These are phyloP conservation scores for Synergus umbraculus DNA, from an alignment of 2,888 invertebrate genomes.

Conservation along the genomic window DNA sequence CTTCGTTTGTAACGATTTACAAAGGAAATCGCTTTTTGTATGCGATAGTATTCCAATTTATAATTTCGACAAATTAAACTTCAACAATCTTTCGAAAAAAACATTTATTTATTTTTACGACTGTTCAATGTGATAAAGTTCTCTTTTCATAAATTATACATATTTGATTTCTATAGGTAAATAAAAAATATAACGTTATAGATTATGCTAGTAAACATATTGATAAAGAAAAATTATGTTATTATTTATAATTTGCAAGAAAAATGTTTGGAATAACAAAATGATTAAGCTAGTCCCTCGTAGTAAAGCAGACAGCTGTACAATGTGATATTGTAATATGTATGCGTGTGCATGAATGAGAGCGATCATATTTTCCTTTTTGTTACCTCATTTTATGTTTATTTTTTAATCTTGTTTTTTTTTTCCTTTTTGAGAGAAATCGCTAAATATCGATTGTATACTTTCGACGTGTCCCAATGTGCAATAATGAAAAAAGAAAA, in stretches of 20 bases:
- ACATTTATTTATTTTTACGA: background rate
- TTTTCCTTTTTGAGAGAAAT: conserved; percentile 35
- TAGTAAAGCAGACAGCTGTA: conserved; percentile 69
- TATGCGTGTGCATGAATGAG: conserved; percentile 51
- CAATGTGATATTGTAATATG: conserved; percentile 71
- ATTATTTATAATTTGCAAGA: conserved; percentile 25
- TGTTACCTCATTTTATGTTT: conserved; percentile 61
- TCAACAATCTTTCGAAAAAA: background rate
- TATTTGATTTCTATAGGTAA: background rate
- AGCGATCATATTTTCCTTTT: conserved; percentile 53
- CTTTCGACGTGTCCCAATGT: conserved; percentile 9
- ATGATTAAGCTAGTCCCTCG: conserved; percentile 70
- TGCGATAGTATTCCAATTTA: background rate
- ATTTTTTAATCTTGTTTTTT: conserved; percentile 52
- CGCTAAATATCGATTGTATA: conserved; percentile 29
- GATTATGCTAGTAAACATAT: conserved; percentile 1
- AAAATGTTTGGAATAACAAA: conserved; percentile 41
- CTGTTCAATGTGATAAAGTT: background rate
- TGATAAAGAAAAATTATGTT: background rate
- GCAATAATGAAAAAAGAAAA: conserved; percentile 23
- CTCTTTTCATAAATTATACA: background rate
- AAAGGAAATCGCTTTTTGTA: background rate
- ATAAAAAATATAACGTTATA: background rate
- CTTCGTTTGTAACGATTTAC: background rate
- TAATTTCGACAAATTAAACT: background rate